These are phyloP conservation scores for Eucidaris tribuloides DNA, from an alignment of 35 echinoderm and acorn worm genomes.

Conservation along the genomic window DNA sequence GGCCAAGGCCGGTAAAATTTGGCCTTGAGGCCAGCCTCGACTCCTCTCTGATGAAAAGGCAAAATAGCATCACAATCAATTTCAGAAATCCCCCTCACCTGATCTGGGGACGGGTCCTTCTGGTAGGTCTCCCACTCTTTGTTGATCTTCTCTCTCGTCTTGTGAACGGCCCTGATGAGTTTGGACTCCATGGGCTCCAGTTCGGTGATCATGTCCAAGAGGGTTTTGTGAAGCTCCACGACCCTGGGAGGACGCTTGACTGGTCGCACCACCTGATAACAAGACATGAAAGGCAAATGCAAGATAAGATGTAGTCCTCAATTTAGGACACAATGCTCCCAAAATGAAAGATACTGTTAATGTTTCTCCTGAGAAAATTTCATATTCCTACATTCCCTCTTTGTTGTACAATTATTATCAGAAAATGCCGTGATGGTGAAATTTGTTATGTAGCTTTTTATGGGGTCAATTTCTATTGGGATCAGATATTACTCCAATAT, in stretches of 20 bases:
- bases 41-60: too few species aligned
- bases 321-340: not conserved
- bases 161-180: constrained; percentile 40
- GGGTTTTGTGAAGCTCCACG: constrained; percentile 46
- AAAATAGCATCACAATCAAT: too few species aligned
- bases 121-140: constrained; percentile 41
- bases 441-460: not conserved
- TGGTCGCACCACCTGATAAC: constrained; percentile 12
- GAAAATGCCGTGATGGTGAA: not conserved
- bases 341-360: not conserved
- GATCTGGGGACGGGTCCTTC: not conserved
- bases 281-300: not conserved
- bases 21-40: too few species aligned
- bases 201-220: constrained; percentile 26
- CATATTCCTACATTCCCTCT: not conserved
- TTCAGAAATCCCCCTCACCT: not conserved
- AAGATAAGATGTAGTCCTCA: too few species aligned
- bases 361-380: too few species aligned
- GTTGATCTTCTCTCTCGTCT: constrained; percentile 45
- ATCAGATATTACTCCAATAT: not conserved
- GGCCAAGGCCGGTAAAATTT: too few species aligned
- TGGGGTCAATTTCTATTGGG: not conserved
- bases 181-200: constrained; percentile 48
- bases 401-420: not conserved
- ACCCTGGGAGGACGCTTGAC: constrained; percentile 28